A percentile compares a stretch with the other conserved stretches of the same genome.
Conservation (phyloP, 2,797 vertebrate species). For the Bradypus variegatus region DNA sequence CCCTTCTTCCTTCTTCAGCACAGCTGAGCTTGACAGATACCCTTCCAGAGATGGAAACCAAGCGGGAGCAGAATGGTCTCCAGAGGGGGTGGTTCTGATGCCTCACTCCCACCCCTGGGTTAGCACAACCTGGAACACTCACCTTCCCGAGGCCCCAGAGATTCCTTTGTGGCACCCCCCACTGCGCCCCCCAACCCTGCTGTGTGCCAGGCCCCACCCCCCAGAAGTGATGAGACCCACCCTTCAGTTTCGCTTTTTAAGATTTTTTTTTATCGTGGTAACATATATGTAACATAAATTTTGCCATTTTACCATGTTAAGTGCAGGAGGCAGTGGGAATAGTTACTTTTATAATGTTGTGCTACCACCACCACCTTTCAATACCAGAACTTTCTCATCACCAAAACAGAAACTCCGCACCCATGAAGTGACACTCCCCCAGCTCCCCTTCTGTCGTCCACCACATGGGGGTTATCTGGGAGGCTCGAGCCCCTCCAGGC, state of each 20-base stretch:
- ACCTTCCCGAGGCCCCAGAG: neutral
- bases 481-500: neutral
- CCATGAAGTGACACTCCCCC: neutral
- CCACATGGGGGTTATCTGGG: neutral
- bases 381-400: too few species aligned
- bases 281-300: too few species aligned
- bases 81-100: neutral
- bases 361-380: too few species aligned
- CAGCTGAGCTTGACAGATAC: neutral
- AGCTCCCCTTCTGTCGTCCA: neutral
- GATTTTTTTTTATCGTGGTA: neutral
- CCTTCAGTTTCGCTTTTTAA: neutral
- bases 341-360: too few species aligned
- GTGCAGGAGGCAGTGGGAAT: too few species aligned
- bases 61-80: neutral
- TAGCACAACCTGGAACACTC: neutral
- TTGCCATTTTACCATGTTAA: too few species aligned
- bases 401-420: too few species aligned
- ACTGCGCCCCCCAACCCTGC: neutral
- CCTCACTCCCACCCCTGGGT: neutral
- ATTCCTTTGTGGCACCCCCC: neutral
- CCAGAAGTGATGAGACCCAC: neutral
- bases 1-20: neutral
- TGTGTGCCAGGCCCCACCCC: neutral
- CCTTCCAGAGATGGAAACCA: neutral